Conservation (phyloP, 2,888 invertebrate species). For the Yponomeuta evonymella region DNA sequence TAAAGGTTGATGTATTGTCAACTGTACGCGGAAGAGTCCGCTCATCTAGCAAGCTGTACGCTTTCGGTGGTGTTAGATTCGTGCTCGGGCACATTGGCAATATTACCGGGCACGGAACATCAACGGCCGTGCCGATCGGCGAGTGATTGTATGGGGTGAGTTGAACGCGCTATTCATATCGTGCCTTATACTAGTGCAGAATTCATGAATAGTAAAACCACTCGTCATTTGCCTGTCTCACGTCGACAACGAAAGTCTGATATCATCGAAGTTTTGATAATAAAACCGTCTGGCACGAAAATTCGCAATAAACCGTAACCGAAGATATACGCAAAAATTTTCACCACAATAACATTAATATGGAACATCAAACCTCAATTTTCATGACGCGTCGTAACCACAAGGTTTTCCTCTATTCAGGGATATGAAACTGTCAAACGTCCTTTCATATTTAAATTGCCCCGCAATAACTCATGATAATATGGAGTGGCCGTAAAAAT, state of each 20-base stretch:
- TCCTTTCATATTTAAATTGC: slow-evolving; percentile 65
- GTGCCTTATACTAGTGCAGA: background rate
- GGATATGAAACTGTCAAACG: slow-evolving; percentile 55
- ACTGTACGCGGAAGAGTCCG: too few species aligned
- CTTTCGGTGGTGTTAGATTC: too few species aligned
- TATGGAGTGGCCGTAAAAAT: slow-evolving; percentile 65
- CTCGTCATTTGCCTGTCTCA: background rate
- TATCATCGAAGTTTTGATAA: background rate
- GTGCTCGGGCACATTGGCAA: too few species aligned
- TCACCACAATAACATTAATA: background rate
- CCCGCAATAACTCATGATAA: slow-evolving; percentile 65
- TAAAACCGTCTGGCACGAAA: background rate
- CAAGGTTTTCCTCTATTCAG: slow-evolving; percentile 25
- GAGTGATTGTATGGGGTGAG: background rate
- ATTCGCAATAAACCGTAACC: background rate
- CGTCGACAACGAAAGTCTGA: background rate
- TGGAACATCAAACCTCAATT: slow-evolving; percentile 5
- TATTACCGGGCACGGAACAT: too few species aligned
- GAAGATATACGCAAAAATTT: background rate
- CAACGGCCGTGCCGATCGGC: too few species aligned
- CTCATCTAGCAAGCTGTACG: too few species aligned
- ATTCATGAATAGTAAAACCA: background rate
- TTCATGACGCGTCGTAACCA: slow-evolving; percentile 6
- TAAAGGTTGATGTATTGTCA: too few species aligned
- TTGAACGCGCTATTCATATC: background rate